Evolutionary conservation across 2,113 vertebrate genomes (phyloP), one percentile per base, ranked within the genome.

Genomic region (Equus quagga): DNA sequence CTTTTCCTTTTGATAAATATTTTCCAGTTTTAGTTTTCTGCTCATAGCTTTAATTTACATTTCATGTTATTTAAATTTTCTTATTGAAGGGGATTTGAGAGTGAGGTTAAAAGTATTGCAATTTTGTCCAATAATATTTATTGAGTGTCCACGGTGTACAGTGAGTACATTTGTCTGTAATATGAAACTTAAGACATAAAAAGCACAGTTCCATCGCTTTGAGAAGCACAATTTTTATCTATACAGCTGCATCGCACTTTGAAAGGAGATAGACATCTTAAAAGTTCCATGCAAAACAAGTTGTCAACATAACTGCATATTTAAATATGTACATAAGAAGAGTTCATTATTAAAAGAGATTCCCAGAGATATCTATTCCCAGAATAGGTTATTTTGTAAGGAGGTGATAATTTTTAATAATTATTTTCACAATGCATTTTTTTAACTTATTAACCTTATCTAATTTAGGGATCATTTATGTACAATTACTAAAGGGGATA

Each of bases 51-150:
- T 79, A 97, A 89, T 97, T 82, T 94, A 69, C 33, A 79, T 79
- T 86, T 94, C 51, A 92, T 78, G 18, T 60, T 86, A 93, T 91
- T 88, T 96, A 94, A 89, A 95, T 89, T 78, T 91, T 91, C 58
- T 76, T n/a, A 92, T 33, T 86, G 28, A 96, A 93, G 12, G 41
- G 28, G 24, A 82, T 33, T 72, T 84, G 41, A 95, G 49, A 96
- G 7, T 78, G 13, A 51, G 73, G 24, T 80, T 96, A 85, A 91
- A 80, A 60, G 3, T 64, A 79, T 21, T 75, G 9, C 4, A 86
- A 15, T 86, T 91, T 91, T 64, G 33, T 8, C 65, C 73, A 95
- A 8, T 65, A 56, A 24, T 49, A 49, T 73, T 33, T 88, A 75
- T 41, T 67, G 26, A 80, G 7, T 84, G 46, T n/a, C 69, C 36